Evolutionary conservation across 1,140 invertebrate species (phyloP), one percentile per base, ranked within the genome.

Genomic region (Drosophila fuyamai): DNA sequence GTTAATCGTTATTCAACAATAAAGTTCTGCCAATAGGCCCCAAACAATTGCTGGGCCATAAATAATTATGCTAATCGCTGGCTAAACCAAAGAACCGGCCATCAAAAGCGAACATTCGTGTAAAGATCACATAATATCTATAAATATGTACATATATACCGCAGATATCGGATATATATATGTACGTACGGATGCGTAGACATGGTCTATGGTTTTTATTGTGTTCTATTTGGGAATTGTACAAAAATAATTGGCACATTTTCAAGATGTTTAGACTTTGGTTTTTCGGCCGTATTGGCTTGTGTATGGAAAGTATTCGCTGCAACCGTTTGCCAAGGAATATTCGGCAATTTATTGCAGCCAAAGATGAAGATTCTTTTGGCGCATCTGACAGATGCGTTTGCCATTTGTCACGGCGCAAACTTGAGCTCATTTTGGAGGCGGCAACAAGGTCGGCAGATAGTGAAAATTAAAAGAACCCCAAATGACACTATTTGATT

Each of bases 171-270:
- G 13, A 36, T n/a, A 36, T 29, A 40, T 7, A 53, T 58, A 13
- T 13, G 6, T 14, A n/a, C 35, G 10, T 40, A 16, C 38, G 46
- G 23, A 56, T 67, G 62, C 40, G 32, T 47, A 38, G 66, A 46
- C 32, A 44, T 16, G 38, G 47, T 53, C 47, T 68, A n/a, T 62
- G 32, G 46, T 40, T 67, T 83, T 65, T 81, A 86, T 81, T 85
- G 74, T 82, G 65, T 82, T 85, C 77, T 76, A 88, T 86, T 86
- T 88, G 27, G 60, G 63, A 80, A 72, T 57, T 41, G 54, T 76
- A 65, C 53, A 65, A 56, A 76, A 79, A 83, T 84, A 71, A 84
- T 86, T 86, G 82, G 82, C 82, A 86, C 79, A 76, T 82, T 68
- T 82, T 82, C 70, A 86, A 86, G 50, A 44, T 76, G 61, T 55